A percentile compares a stretch with the other conserved stretches of the same genome.
phyloP scores from a whole-genome alignment of 2,113 vertebrate species.

The Carassius auratus region DNA sequence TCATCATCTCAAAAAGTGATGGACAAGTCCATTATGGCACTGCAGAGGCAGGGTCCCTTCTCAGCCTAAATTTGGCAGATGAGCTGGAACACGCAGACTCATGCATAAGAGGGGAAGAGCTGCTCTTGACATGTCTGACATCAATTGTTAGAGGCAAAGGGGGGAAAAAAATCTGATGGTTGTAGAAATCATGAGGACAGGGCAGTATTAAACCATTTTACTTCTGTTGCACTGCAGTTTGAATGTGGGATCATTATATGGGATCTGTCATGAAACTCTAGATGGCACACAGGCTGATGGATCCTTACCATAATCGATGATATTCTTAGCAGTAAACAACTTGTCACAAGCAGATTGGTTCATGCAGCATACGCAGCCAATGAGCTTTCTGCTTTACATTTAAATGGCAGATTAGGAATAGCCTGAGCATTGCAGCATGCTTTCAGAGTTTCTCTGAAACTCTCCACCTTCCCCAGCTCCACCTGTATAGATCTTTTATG shows the following conservation, averaged over 20 bases:
- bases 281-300: too few species aligned
- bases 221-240: not conserved
- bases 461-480: too few species aligned
- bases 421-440: too few species aligned
- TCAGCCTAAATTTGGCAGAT: conserved; percentile 61
- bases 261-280: not conserved
- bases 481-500: too few species aligned
- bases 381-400: too few species aligned
- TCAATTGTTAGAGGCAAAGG: conserved; percentile 46
- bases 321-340: too few species aligned
- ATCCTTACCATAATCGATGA: too few species aligned
- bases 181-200: conserved; percentile 12
- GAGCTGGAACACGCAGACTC: conserved; percentile 4
- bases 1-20: conserved; percentile 37
- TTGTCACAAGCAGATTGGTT: too few species aligned
- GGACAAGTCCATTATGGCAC: conserved; percentile 63
- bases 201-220: not conserved
- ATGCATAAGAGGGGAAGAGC: conserved; percentile 30
- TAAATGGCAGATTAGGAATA: too few species aligned
- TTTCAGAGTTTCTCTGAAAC: too few species aligned
- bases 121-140: conserved; percentile 62
- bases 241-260: not conserved
- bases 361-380: too few species aligned
- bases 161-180: not conserved
- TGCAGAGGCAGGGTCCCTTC: conserved; percentile 59